Conservation (phyloP, 2,797 vertebrate species). For the Eidolon dupreanum region DNA sequence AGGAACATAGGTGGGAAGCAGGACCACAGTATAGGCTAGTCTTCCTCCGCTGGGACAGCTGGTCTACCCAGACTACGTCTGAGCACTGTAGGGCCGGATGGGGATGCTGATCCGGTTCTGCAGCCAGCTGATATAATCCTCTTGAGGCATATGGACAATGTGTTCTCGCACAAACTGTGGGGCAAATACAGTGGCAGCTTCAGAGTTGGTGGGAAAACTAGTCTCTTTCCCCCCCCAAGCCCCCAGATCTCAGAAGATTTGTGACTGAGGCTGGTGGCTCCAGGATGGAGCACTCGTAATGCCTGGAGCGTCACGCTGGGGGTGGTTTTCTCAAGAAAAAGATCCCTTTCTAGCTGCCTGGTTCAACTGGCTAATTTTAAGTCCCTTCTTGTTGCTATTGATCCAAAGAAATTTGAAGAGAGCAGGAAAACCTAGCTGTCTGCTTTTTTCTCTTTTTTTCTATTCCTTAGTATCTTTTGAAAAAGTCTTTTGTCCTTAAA, state of each 20-base stretch:
- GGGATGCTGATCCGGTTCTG: slow-evolving; percentile 73
- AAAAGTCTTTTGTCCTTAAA: not conserved
- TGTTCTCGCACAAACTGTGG: slow-evolving; percentile 87
- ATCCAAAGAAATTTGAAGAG: not conserved
- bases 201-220: not conserved
- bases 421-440: not conserved
- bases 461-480: not conserved
- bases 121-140: slow-evolving; percentile 87
- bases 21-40: not conserved
- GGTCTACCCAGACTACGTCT: not conserved
- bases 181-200: not conserved
- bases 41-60: slow-evolving; percentile 25
- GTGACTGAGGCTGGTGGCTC: not conserved
- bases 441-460: not conserved
- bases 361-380: not conserved
- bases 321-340: not conserved
- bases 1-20: not conserved
- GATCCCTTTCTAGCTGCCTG: not conserved
- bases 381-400: not conserved
- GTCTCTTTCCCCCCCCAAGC: not conserved
- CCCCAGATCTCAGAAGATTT: not conserved
- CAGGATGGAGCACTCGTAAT: not conserved
- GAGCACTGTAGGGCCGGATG: slow-evolving; percentile 8
- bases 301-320: not conserved
- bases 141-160: slow-evolving; percentile 85